Conservation (phyloP, 1,140 invertebrate species). For the Theocolax elegans region DNA sequence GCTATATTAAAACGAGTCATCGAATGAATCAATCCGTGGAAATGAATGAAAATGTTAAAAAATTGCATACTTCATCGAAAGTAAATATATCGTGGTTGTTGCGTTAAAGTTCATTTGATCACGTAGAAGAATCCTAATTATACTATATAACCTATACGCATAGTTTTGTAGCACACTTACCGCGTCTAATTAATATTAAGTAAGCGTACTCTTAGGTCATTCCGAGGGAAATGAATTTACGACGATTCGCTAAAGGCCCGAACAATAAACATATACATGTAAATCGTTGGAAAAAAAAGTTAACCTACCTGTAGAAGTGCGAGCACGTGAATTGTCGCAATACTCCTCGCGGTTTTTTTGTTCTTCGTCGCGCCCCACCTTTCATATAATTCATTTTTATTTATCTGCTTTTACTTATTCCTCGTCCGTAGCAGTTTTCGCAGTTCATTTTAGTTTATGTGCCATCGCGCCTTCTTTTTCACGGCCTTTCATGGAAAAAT, state of each 20-base stretch:
- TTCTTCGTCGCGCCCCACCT: not conserved
- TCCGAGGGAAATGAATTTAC: conserved; percentile 19
- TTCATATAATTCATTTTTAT: conserved; percentile 30
- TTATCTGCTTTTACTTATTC: not conserved
- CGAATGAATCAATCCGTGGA: not conserved
- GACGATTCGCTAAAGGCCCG: not conserved
- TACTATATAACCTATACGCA: not conserved
- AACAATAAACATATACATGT: too few species aligned
- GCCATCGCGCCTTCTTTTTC: not conserved
- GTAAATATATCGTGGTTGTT: too few species aligned
- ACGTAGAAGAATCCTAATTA: too few species aligned
- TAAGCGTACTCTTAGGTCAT: conserved; percentile 22
- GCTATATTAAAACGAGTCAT: not conserved
- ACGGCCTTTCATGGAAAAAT: not conserved
- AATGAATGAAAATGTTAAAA: too few species aligned
- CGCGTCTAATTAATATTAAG: conserved; percentile 39
- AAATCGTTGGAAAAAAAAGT: not conserved
- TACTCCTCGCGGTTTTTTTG: not conserved
- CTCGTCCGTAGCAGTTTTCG: conserved; percentile 5
- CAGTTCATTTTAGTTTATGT: conserved; percentile 12
- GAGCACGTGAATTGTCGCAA: not conserved
- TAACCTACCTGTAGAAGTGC: not conserved
- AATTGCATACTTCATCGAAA: too few species aligned
- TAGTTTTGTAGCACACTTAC: not conserved
- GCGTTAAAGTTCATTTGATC: conserved; percentile 16